Conservation (phyloP, 2,888 invertebrate genomes). For the Macrosiphum euphorbiae region DNA sequence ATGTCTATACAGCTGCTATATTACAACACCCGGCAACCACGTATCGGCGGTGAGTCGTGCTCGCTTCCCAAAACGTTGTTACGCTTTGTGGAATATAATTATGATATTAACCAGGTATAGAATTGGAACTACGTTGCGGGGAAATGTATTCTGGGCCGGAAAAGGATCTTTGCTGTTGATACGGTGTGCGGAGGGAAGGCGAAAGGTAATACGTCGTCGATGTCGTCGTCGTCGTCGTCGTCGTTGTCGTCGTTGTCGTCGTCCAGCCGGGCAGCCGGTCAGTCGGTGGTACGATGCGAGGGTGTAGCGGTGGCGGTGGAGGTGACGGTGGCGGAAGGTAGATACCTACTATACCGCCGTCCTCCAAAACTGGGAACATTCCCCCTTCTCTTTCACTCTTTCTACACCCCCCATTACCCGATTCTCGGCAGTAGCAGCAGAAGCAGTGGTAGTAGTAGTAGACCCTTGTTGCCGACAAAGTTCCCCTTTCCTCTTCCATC, state of each 20-base stretch:
- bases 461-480: constrained; percentile 63
- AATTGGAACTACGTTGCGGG: background rate
- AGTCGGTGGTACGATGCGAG: constrained; percentile 38
- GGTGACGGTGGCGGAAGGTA: constrained; percentile 18
- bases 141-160: background rate
- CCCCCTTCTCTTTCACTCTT: constrained; percentile 25
- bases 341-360: constrained; percentile 60
- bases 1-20: background rate
- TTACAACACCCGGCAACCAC: background rate
- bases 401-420: background rate
- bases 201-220: constrained; percentile 54
- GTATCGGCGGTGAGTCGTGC: background rate
- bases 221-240: constrained; percentile 24
- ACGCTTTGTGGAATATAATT: background rate
- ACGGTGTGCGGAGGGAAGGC: background rate
- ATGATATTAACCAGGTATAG: background rate
- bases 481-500: constrained; percentile 37
- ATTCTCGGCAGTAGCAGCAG: constrained; percentile 28
- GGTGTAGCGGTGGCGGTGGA: constrained; percentile 1
- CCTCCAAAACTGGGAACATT: constrained; percentile 58
- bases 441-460: constrained; percentile 9
- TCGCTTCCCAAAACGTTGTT: background rate
- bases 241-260: constrained; percentile 30
- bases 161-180: background rate
- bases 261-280: constrained; percentile 42